Evolutionary conservation across 2,113 vertebrate genomes (phyloP).

Genomic region (Aegithalos caudatus): DNA sequence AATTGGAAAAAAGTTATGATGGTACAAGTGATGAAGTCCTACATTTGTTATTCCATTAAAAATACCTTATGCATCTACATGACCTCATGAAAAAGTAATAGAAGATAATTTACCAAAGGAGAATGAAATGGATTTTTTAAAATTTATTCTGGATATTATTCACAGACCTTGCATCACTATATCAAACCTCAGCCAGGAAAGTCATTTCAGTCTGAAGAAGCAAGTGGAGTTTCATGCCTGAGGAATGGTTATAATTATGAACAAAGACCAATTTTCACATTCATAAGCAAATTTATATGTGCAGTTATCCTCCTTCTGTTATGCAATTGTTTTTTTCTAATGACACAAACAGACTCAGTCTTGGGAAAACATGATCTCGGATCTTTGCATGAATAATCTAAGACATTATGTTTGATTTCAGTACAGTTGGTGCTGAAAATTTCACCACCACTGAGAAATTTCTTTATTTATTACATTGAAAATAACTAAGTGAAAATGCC

Average conservation of each 20-base stretch:
- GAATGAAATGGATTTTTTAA: not conserved
- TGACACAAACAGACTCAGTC: not conserved
- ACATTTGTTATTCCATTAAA: not conserved
- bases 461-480: not conserved
- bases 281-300: not conserved
- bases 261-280: not conserved
- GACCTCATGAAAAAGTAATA: not conserved
- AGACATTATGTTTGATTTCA: not conserved
- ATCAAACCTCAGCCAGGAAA: not conserved
- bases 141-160: not conserved
- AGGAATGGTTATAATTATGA: not conserved
- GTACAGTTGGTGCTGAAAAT: not conserved
- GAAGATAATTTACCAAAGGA: not conserved
- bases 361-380: not conserved
- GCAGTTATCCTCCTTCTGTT: not conserved
- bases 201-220: not conserved
- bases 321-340: not conserved
- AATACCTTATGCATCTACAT: not conserved
- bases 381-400: not conserved
- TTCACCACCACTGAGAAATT: not conserved
- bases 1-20: not conserved
- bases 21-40: accelerated
- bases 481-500: not conserved
- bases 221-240: not conserved
- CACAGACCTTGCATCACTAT: not conserved